Base-by-base conservation (phyloP, 2,113 vertebrate species). In the Rattus rattus region DNA sequence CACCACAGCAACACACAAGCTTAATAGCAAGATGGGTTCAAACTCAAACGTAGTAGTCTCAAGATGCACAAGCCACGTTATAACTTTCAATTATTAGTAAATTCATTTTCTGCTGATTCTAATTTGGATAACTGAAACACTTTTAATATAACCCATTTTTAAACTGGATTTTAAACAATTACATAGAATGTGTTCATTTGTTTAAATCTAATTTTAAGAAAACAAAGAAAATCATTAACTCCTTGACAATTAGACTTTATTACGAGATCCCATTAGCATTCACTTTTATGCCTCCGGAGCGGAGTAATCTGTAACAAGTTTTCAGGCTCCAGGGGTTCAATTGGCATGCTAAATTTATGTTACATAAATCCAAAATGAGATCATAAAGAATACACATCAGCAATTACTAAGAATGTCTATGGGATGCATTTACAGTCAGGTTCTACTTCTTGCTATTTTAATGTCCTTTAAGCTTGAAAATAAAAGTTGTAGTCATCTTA, bases 191-290 rank as follows among this genome's bases (percentile, higher is more conserved):
- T 63, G 49, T 36, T 59, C 16, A 59, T 47, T 80, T 89, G 54
- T 79, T 94, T 94, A 92, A 85, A 96, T 49, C 14, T 92, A 83
- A 88, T 70, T 90, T 49, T 86, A 96, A 94, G 22, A 79, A 92
- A 84, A 17, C 79, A 17, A 79, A 89, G 39, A n/a, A 90, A 96
- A 83, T 22, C 59, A 67, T 43, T 28, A 84, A 67, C 5, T n/a
- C 72, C 47, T 75, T 30, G 10, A 67, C 65, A 69, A 76, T n/a
- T 36, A 54, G 8, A 70, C 81, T 24, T 87, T 89, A 90, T 87
- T 83, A 63, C 56, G 47, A 10, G n/a, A 39, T 88, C 24, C 70
- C 70, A 90, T 92, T 67, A n/a, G 70, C 7, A 94, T 39, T 56
- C 61, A 94, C 85, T 59, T 76, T 39, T 49, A 92, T 61, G 11